phyloP scores from a whole-genome alignment of 2,888 invertebrate species.

The Aphelenchoides bicaudatus region DNA sequence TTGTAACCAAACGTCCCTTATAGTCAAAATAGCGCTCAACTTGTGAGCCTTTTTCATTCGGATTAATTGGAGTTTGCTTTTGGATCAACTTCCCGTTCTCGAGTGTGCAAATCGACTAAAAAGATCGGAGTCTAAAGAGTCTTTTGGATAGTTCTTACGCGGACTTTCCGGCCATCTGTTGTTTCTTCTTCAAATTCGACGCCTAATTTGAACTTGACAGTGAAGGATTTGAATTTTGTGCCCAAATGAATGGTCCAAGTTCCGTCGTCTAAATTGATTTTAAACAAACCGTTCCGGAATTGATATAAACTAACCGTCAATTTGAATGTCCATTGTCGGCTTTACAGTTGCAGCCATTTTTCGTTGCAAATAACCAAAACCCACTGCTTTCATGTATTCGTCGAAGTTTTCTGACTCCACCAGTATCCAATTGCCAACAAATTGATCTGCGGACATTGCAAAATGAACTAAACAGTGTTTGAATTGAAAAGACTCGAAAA shows the following conservation, averaged over 20 bases:
- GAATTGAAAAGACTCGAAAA: no score
- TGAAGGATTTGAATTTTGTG: constrained; percentile 27
- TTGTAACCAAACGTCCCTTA: constrained; percentile 21
- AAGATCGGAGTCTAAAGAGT: neutral
- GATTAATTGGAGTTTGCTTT: neutral
- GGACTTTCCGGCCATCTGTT: constrained; percentile 30
- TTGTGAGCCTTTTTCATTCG: neutral
- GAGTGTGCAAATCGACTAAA: constrained; percentile 5
- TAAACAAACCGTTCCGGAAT: no score
- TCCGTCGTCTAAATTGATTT: no score
- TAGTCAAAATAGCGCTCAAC: constrained; percentile 20
- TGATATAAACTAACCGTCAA: constrained; percentile 23
- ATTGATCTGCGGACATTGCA: no score
- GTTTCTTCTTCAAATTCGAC: constrained; percentile 29
- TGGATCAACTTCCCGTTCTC: constrained; percentile 4
- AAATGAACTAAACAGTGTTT: no score
- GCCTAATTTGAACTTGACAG: constrained; percentile 26
- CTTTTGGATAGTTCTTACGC: no score
- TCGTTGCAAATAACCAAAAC: constrained; percentile 30
- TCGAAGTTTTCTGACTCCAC: constrained; percentile 26
- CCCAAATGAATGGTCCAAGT: constrained; percentile 21
- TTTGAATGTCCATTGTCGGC: constrained; percentile 21
- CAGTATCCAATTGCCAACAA: constrained; percentile 23
- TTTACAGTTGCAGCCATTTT: constrained; percentile 24
- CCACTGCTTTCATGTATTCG: constrained; percentile 28